Base-by-base conservation (phyloP, 1,140 invertebrate genomes). In the Apolygus lucorum region DNA sequence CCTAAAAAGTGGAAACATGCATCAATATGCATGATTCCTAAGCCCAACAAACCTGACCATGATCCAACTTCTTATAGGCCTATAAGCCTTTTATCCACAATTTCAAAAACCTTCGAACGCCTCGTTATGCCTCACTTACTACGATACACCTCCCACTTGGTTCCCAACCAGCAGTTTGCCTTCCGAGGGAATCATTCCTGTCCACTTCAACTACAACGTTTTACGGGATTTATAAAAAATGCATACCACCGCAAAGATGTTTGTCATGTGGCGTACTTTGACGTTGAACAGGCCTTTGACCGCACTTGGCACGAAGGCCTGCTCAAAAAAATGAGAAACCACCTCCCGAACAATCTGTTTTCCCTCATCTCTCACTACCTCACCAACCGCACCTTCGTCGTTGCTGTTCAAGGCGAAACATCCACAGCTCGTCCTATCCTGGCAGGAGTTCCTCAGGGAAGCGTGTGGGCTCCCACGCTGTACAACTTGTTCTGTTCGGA, bases 141-240 rank as follows among this genome's bases (percentile, higher is more conserved):
- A n/a, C n/a, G n/a, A n/a, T n/a, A n/a, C n/a, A n/a, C n/a, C n/a
- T n/a, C n/a, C n/a, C n/a, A n/a, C n/a, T n/a, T n/a, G n/a, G n/a
- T n/a, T n/a, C n/a, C 54, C 22, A 24, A 59, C 11, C 8, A 11
- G 4, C 54, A 59, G 11, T 59, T 14, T 21, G 54, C 8, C 2
- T 59, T 59, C 54, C 54, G 22, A 59, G 54, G n/a, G n/a, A 59
- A 59, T 17, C 11, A 13, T 24, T 59, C 54, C 54, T 59, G 54
- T 24, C 22, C 54, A 11, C 22, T 59, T 4, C 54, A 59, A 59
- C 54, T 59, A 8, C 13, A 59, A 24, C 54, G 54, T 4, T 59
- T 59, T 59, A 59, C 54, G 4, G 4, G 4, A 11, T 59, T 11
- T 21, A 59, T 59, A 13, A 59, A 59, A 59, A 8, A 59, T 11